A percentile compares a stretch with the other conserved stretches of the same genome.
Conservation (phyloP, 2,113 vertebrate genomes). For the Vidua macroura region DNA sequence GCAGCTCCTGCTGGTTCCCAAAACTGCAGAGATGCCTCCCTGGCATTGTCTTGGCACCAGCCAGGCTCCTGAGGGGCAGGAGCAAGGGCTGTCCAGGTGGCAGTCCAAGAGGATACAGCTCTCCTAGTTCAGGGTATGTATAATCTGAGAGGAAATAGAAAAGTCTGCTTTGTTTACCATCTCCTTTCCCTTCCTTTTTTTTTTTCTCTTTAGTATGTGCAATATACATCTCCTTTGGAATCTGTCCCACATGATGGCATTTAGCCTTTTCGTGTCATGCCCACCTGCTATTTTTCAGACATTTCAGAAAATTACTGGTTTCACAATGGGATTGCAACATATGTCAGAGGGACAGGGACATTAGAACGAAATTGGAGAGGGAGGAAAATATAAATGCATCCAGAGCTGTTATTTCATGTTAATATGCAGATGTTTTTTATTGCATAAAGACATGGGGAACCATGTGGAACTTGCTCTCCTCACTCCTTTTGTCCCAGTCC, state of each 20-base stretch:
- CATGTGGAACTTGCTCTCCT: neutral
- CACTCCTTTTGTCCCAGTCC: neutral
- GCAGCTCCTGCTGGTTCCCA: neutral
- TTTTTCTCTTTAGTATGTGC: neutral
- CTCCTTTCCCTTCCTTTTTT: neutral
- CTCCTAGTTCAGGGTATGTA: neutral
- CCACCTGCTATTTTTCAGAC: conserved; percentile 39
- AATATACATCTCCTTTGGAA: neutral
- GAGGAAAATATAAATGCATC: neutral
- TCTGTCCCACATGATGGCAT: neutral
- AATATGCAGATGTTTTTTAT: conserved; percentile 35
- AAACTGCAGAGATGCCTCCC: neutral
- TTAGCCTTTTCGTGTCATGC: neutral
- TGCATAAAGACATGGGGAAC: neutral
- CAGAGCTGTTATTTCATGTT: conserved; percentile 52
- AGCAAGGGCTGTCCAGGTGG: neutral
- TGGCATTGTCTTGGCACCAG: neutral
- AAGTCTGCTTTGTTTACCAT: neutral
- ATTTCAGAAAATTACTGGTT: conserved; percentile 37
- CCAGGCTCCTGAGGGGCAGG: neutral
- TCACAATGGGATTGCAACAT: conserved; percentile 7
- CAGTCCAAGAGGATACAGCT: neutral
- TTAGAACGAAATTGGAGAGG: neutral
- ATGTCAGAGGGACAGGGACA: neutral
- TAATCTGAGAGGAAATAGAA: neutral